Evolutionary conservation across 2,113 vertebrate species (phyloP), one percentile per base, ranked within the genome.

Genomic region (Neogale vison): DNA sequence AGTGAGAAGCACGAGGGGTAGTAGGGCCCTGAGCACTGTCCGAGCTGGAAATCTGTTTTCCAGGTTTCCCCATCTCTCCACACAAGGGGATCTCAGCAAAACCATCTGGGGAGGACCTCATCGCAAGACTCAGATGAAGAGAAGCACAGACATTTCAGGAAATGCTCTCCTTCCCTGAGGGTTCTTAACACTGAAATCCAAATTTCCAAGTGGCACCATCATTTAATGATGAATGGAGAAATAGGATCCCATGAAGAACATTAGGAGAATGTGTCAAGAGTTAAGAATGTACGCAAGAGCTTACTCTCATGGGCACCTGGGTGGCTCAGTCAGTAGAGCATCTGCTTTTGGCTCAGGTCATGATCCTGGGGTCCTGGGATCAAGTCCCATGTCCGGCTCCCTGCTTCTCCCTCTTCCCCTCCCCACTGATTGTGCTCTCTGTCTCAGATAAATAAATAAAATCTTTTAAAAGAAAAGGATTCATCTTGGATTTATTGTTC

Each of bases 331-430:
- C 6, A 1, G 6, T 29, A 7, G 4, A 29, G 72, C 3, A 3
- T 45, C 72, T 6, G 13, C 24, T 13, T 45, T 74, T 7, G 0
- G 13, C 3, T 45, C 39, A 45, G 36, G 39, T 45, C 24, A 23
- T 76, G 72, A 29, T 29, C 72, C 12, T 14, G 1, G 12, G 13
- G 72, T 45, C 42, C 39, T 26, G 39, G 42, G 72, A 29, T 29
- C 6, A 0, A 76, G 24, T 7, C 39, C 39, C 6, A 0, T 3
- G 2, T 76, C 7, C 3, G 13, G 39, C 24, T 76, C 24, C 24
- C 13, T 29, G 24, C 39, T 76, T 76, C 24, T 45, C 9, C 24
- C 39, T 26, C 39, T 15, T 4, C 13, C 39, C 1, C 72, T 15
- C 23, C 72, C 72, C 39, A 23, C 39, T 45, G 39, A 24, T 26